phyloP scores from a whole-genome alignment of 2,113 vertebrate genomes.

The Antechinus stuartii region DNA sequence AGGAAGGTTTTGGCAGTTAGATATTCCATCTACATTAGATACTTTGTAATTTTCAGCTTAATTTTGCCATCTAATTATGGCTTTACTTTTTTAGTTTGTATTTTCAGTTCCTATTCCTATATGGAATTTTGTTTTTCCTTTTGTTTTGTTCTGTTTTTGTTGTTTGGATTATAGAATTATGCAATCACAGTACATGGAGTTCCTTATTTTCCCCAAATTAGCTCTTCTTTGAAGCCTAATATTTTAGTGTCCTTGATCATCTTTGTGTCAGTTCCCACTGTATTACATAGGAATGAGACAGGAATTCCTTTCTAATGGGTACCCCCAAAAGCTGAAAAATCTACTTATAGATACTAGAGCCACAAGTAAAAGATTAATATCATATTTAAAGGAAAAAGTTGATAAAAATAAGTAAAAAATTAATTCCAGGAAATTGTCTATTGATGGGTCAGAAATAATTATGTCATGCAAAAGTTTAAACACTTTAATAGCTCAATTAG shows the following conservation, averaged over 20 bases:
- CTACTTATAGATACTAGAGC: not conserved
- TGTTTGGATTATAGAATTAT: not conserved
- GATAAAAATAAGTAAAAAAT: not conserved
- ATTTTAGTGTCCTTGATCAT: accelerated
- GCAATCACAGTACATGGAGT: not conserved
- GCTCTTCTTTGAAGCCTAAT: not conserved
- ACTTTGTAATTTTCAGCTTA: not conserved
- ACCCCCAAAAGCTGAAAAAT: not conserved
- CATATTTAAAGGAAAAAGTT: not conserved
- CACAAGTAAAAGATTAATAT: not conserved
- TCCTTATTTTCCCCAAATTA: not conserved
- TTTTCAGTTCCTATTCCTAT: not conserved
- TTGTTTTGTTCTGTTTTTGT: not conserved
- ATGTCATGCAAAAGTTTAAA: not conserved
- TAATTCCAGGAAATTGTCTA: not conserved
- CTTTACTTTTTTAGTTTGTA: not conserved
- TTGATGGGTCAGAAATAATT: not conserved
- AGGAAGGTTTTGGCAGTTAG: not conserved
- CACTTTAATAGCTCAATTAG: not conserved
- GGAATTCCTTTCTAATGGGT: accelerated
- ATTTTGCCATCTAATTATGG: not conserved
- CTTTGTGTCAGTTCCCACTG: not conserved
- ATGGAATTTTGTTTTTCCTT: not conserved
- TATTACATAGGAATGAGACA: not conserved
- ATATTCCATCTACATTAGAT: not conserved